Base-by-base conservation (phyloP, 2,113 vertebrate species). In the Synodontis membranacea region DNA sequence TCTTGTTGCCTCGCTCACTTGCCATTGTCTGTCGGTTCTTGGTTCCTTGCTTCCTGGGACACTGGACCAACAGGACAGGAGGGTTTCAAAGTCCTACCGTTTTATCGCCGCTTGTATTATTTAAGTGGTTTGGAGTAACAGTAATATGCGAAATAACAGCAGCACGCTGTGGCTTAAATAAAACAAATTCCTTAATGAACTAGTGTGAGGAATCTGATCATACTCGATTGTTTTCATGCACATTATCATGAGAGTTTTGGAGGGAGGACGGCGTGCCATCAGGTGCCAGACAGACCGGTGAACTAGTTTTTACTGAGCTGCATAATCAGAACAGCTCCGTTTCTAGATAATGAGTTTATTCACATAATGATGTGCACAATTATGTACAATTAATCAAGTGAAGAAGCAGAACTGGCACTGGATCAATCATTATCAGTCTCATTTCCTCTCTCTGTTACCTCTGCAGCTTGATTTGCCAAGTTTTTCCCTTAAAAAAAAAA, bases 131-230 rank as follows among this genome's bases (percentile, higher is more conserved):
- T 52, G 74, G 7, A 54, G 46, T 37, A 60, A 68, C 52, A 88
- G 50, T 86, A 52, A 82, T 89, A 74, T 83, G 34, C 78, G n/a
- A 82, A 78, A 83, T 74, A 74, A 72, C 80, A 56, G 9, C 44
- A 78, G 76, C 74, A 74, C 62, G n/a, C 56, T 62, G 58, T 60
- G 48, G 56, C 74, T 75, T 86, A 80, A 90, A 89, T 87, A 85
- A 78, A 19, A 34, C 19, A 2, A 25, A 52, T 54, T 44, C 23
- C 34, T 15, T 58, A 83, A 75, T 70, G 39, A 79, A 62, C 70
- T 74, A 39, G 17, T 72, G 82, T 21, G 39, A 66, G 25, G 68
- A 31, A 62, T 86, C 72, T n/a, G 28, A 44, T 81, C 31, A 17
- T 74, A 70, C 70, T 60, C 84, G 74, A 44, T 58, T 56, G 52